Conservation (phyloP, 2,888 invertebrate genomes). For the Bellardia bayeri region DNA sequence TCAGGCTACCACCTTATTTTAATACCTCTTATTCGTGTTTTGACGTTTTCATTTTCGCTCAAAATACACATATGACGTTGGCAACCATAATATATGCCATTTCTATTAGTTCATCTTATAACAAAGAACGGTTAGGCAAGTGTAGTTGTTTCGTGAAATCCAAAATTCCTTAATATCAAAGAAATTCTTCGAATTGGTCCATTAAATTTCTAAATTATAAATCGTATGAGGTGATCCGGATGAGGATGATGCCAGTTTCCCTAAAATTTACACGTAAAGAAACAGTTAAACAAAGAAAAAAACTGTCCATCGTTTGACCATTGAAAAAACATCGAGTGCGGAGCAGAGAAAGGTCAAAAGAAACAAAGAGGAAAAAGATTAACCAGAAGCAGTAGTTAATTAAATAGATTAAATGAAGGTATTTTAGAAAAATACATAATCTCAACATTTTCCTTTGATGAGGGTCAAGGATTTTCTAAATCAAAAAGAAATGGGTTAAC, state of each 20-base stretch:
- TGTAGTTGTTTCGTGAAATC: constrained; percentile 10
- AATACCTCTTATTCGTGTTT: too few relatives aligned
- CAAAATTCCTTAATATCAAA: constrained; percentile 56
- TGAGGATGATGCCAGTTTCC: constrained; percentile 66
- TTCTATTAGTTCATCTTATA: constrained; percentile 54
- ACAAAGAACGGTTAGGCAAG: constrained; percentile 53
- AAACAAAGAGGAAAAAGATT: constrained; percentile 37
- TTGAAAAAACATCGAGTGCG: constrained; percentile 49
- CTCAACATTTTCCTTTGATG: background rate
- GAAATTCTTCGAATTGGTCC: constrained; percentile 53
- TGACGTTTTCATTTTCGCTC: too few relatives aligned
- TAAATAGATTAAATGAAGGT: constrained; percentile 57
- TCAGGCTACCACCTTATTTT: too few relatives aligned
- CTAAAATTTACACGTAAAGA: constrained; percentile 60
- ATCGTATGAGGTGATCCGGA: constrained; percentile 65
- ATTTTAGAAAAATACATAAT: constrained; percentile 26
- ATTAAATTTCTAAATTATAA: constrained; percentile 41
- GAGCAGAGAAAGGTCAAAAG: constrained; percentile 58
- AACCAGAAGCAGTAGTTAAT: constrained; percentile 25
- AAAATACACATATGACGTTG: background rate
- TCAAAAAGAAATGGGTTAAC: constrained; percentile 13
- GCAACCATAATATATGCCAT: constrained; percentile 31
- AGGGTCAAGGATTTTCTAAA: constrained; percentile 53
- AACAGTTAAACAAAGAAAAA: constrained; percentile 69
- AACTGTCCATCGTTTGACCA: constrained; percentile 68